Base-by-base conservation (phyloP, 2,797 vertebrate genomes). In the Arrhamphus sclerolepis region DNA sequence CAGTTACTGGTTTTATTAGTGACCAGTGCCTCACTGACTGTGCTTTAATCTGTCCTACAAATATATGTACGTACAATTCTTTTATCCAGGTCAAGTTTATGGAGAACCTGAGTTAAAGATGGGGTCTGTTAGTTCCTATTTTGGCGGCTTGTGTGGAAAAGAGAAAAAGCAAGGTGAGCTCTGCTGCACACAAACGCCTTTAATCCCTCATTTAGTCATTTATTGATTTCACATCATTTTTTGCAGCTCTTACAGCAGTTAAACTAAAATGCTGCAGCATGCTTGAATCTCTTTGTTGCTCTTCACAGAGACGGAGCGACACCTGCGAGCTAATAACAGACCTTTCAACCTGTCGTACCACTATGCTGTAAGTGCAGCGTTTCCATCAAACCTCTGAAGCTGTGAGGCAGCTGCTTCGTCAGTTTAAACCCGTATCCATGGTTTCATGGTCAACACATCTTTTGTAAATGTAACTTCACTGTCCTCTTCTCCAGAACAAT, bases 301-400 rank as follows among this genome's bases (percentile, higher is more conserved):
- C 28, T 41, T 34, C 21, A n/a, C 83, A 98, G 96, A 94, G 89
- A 86, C 91, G 75, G 91, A 94, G 60, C 92, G 97, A 66, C 69
- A 62, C 54, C 83, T 99, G 41, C 91, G 91, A 72, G 96, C 96
- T 5, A 98, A 98, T 61, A 94, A 97, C 83, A 88, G 94, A 51
- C 63, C 90, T 61, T 94, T 93, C 73, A 98, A 96, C 82, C 69
- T 92, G 47, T 89, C 91, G 34, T 95, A 93, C 63, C 70, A 86
- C 18, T 98, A 98, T 78, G 93, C 92, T 40, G 97, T 99, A 72
- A 95, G 96, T 7, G 4, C 9, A 17, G 16, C 2, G 42, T 42
- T 56, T 31, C 7, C 9, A n/a, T 28, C 17, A n/a, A 29, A 8
- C 8, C 18, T 38, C 16, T 9, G 11, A 16, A 20, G n/a, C n/a